Percentiles rank a stretch among this genome's conserved stretches.
These are phyloP conservation scores for Grapholita molesta DNA, from an alignment of 1,140 invertebrate genomes.

Conservation along the genomic window DNA sequence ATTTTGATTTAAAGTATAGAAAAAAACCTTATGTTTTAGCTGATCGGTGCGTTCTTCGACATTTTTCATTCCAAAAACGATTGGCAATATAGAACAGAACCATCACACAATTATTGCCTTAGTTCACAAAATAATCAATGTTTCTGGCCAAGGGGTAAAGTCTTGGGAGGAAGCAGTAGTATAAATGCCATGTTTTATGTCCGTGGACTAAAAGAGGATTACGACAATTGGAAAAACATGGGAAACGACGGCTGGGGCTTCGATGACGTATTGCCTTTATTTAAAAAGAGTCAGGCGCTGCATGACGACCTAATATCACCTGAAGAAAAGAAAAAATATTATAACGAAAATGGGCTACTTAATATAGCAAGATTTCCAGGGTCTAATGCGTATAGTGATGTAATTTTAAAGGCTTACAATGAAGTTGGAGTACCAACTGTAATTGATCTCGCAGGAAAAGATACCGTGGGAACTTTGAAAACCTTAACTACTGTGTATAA, in stretches of 20 bases:
- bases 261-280: conserved; percentile 76
- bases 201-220: conserved; percentile 84
- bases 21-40: not conserved
- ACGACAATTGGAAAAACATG: conserved; percentile 81
- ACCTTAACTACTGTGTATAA: not conserved
- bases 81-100: conserved; percentile 80
- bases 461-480: not conserved
- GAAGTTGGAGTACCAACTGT: not conserved
- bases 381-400: not conserved
- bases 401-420: conserved; percentile 13
- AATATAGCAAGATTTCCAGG: not conserved
- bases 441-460: not conserved
- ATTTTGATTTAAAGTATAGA: too few relatives aligned
- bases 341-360: not conserved
- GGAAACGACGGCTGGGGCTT: conserved; percentile 87
- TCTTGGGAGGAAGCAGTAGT: conserved; percentile 82
- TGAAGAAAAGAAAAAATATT: not conserved
- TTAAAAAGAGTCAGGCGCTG: conserved; percentile 19
- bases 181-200: conserved; percentile 89
- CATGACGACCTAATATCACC: not conserved
- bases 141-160: conserved; percentile 71
- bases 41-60: not conserved
- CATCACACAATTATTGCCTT: conserved; percentile 74
- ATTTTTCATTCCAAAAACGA: conserved; percentile 59
- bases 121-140: conserved; percentile 62